Percentiles rank a stretch among this genome's conserved stretches.
Evolutionary conservation across 2,888 invertebrate genomes (phyloP).

Genomic region (Machimus atricapillus): DNA sequence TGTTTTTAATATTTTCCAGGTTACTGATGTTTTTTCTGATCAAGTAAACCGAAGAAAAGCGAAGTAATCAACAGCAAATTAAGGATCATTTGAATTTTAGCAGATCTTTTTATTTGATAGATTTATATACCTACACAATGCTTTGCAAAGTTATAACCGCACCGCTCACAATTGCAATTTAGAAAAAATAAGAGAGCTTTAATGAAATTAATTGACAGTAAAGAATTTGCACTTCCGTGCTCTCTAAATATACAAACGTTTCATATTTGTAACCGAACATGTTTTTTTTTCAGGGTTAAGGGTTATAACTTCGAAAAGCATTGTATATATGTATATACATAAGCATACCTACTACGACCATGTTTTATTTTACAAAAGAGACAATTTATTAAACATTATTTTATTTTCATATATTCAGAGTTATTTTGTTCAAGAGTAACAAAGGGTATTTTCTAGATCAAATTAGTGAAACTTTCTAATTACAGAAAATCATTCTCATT

Average conservation of each 20-base stretch:
- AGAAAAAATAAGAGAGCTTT: too few relatives aligned
- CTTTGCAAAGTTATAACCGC: too few relatives aligned
- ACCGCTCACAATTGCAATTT: too few relatives aligned
- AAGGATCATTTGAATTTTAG: not conserved
- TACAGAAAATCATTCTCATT: not conserved
- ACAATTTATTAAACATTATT: slow-evolving; percentile 30
- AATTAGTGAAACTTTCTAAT: slow-evolving; percentile 20
- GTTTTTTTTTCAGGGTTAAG: too few relatives aligned
- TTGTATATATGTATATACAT: too few relatives aligned
- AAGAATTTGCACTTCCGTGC: too few relatives aligned
- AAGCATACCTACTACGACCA: not conserved
- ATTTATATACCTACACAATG: not conserved
- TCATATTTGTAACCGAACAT: too few relatives aligned
- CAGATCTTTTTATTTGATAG: not conserved
- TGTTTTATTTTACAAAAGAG: slow-evolving; percentile 39
- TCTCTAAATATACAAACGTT: too few relatives aligned
- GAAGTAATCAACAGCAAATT: not conserved
- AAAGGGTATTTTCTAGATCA: slow-evolving; percentile 10
- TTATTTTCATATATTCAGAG: slow-evolving; percentile 39
- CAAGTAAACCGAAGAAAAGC: slow-evolving; percentile 64
- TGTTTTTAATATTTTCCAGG: slow-evolving; percentile 66
- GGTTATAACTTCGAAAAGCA: too few relatives aligned
- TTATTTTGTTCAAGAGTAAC: slow-evolving; percentile 9
- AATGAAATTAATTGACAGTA: too few relatives aligned
- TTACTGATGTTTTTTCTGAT: slow-evolving; percentile 83